Conservation (phyloP, 2,888 invertebrate genomes). For the Alcis repandata region DNA sequence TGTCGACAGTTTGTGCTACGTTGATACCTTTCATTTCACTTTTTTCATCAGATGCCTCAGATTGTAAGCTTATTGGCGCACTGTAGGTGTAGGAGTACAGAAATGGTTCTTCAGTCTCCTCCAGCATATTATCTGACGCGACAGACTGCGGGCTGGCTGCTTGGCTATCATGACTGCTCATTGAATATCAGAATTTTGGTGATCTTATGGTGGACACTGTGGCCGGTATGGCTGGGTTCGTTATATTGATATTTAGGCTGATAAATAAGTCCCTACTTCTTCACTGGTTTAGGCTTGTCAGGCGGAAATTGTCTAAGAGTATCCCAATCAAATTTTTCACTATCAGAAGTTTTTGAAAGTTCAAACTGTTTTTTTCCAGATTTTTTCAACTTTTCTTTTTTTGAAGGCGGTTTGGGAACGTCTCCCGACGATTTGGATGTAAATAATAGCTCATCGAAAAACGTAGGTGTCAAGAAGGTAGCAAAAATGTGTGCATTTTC, state of each 20-base stretch:
- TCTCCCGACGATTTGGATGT: background rate
- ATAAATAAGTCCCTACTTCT: background rate
- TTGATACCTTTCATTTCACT: background rate
- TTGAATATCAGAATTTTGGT: background rate
- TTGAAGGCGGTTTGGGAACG: background rate
- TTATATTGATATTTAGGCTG: too few species aligned
- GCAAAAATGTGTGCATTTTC: background rate
- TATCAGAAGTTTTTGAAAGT: background rate
- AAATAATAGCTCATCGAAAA: background rate
- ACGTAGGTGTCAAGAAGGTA: background rate
- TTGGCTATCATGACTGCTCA: background rate
- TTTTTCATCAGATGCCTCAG: background rate
- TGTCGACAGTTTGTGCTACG: background rate
- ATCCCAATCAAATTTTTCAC: background rate
- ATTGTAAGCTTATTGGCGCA: background rate
- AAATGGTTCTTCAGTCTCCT: constrained; percentile 1
- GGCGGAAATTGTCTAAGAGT: background rate
- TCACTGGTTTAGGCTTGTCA: background rate
- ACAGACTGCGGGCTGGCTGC: background rate
- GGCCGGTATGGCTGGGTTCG: too few species aligned
- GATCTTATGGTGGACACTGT: too few species aligned
- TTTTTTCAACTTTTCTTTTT: too few species aligned
- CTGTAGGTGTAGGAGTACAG: background rate
- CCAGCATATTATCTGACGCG: background rate
- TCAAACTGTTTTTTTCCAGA: background rate